These are phyloP conservation scores for Scolanthus callimorphus DNA, from an alignment of 92 coral and sea anemone genomes.

Conservation along the genomic window DNA sequence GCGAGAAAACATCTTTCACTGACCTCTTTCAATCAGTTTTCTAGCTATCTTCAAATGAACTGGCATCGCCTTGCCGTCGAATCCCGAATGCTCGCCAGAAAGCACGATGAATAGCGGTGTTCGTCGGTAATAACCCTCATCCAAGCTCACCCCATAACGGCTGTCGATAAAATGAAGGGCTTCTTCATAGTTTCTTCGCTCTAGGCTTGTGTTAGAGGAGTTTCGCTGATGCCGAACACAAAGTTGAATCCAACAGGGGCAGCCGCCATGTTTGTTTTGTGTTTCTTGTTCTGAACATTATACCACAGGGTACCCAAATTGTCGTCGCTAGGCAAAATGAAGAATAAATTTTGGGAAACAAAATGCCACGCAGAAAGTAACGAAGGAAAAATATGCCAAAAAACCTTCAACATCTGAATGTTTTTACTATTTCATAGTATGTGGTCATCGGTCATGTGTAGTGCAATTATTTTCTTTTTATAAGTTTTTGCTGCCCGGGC, in stretches of 20 bases:
- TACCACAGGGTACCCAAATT: too few relatives aligned
- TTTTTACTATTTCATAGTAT: too few relatives aligned
- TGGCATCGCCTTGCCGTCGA: constrained; percentile 70
- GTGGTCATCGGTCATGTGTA: too few relatives aligned
- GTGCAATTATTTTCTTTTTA: too few relatives aligned
- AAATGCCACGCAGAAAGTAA: too few relatives aligned
- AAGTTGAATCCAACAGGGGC: constrained; percentile 64
- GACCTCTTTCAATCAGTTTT: constrained; percentile 76
- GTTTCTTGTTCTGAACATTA: too few relatives aligned
- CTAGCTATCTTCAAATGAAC: constrained; percentile 76
- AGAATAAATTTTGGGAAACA: too few relatives aligned
- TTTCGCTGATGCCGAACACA: constrained; percentile 75
- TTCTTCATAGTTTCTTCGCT: constrained; percentile 61
- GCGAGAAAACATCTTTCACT: too few relatives aligned
- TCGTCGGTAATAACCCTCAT: constrained; percentile 77
- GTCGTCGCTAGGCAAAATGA: too few relatives aligned
- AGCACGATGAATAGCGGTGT: constrained; percentile 77
- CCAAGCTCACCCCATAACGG: constrained; percentile 67
- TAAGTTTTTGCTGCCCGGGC: too few relatives aligned
- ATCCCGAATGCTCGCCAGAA: constrained; percentile 65
- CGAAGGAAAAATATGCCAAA: too few relatives aligned
- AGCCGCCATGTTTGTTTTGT: constrained; percentile 64
- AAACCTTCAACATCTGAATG: too few relatives aligned
- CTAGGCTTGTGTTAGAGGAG: constrained; percentile 73
- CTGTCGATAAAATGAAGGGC: constrained; percentile 68